Conservation (phyloP, 2,797 vertebrate species). For the Tamandua tetradactyla region DNA sequence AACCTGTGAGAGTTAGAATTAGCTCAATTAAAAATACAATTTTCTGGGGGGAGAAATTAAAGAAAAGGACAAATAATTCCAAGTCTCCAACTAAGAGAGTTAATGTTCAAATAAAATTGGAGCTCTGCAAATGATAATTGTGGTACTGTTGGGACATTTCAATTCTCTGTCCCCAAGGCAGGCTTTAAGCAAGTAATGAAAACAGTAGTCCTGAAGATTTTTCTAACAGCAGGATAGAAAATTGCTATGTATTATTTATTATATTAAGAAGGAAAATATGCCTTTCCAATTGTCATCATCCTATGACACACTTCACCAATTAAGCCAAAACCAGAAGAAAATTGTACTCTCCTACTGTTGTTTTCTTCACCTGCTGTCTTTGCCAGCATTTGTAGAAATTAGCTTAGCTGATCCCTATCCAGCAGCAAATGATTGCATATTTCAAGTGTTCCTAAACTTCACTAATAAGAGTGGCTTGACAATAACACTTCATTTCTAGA, state of each 20-base stretch:
- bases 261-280: conserved; percentile 64
- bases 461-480: background rate
- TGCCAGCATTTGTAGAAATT: background rate
- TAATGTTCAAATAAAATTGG: conserved; percentile 53
- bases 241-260: conserved; percentile 37
- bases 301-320: conserved; percentile 43
- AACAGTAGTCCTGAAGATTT: conserved; percentile 48
- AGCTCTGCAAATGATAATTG: conserved; percentile 51
- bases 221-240: conserved; percentile 56
- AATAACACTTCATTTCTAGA: background rate
- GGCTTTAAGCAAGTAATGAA: conserved; percentile 53
- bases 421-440: background rate
- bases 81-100: conserved; percentile 47
- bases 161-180: conserved; percentile 47
- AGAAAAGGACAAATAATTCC: conserved; percentile 33
- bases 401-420: background rate
- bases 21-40: conserved; percentile 46
- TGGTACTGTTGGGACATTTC: conserved; percentile 51
- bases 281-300: conserved; percentile 47
- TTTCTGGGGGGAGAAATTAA: conserved; percentile 51
- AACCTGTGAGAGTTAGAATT: conserved; percentile 43
- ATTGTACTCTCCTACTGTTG: conserved; percentile 14
- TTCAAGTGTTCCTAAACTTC: conserved; percentile 15
- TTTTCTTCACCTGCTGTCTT: conserved; percentile 23
- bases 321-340: conserved; percentile 52